phyloP scores from a whole-genome alignment of 2,888 invertebrate species.

The Charanyca ferruginea region DNA sequence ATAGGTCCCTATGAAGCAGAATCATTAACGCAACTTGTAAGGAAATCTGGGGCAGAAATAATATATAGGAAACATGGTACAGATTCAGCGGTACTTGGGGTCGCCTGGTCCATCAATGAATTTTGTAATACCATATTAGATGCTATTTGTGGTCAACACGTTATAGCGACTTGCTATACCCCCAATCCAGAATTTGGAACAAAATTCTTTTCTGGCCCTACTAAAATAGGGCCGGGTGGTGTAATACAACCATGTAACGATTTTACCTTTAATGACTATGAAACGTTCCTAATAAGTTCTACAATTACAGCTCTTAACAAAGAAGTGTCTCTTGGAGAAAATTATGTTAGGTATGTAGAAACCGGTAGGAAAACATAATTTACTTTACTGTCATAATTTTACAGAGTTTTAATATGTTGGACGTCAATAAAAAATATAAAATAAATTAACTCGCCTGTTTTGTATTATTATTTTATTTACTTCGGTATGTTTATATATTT shows the following conservation, averaged over 20 bases:
- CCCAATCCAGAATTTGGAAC: constrained; percentile 81
- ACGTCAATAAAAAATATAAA: not conserved
- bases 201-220: constrained; percentile 80
- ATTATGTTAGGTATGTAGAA: constrained; percentile 71
- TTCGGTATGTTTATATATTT: too few relatives aligned
- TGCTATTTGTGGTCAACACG: constrained; percentile 73
- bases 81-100: constrained; percentile 73
- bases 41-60: constrained; percentile 77
- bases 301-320: constrained; percentile 72
- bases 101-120: constrained; percentile 80
- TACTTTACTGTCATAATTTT: constrained; percentile 41
- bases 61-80: constrained; percentile 73
- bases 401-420: constrained; percentile 61
- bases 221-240: constrained; percentile 74
- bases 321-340: constrained; percentile 78
- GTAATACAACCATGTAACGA: constrained; percentile 70
- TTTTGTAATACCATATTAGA: constrained; percentile 75
- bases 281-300: constrained; percentile 69
- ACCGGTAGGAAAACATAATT: not conserved
- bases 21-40: constrained; percentile 75
- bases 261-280: constrained; percentile 74
- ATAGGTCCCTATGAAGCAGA: constrained; percentile 73
- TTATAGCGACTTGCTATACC: constrained; percentile 73
- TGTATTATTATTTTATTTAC: too few relatives aligned
- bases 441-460: not conserved